phyloP scores from a whole-genome alignment of 2,113 vertebrate genomes.

The Caloenas nicobarica region DNA sequence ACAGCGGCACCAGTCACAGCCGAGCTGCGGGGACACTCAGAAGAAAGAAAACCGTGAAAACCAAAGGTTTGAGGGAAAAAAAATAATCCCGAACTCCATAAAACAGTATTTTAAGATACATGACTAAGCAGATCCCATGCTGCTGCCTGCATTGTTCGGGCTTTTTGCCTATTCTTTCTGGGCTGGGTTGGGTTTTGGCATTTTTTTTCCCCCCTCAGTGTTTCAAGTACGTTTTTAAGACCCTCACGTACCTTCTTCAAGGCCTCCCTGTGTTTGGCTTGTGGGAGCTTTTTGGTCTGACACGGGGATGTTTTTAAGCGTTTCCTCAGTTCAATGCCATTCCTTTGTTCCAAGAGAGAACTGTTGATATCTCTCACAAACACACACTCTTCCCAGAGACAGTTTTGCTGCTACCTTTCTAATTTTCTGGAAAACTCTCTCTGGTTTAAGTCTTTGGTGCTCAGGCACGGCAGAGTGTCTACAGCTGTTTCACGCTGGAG shows the following conservation, averaged over 20 bases:
- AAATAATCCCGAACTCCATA: rapidly evolving
- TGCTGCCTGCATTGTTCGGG: not conserved
- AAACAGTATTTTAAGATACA: rapidly evolving
- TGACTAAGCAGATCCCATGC: not conserved
- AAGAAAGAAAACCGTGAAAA: not conserved
- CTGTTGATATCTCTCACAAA: not conserved
- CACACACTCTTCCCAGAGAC: not conserved
- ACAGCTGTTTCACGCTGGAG: not conserved
- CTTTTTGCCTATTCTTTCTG: not conserved
- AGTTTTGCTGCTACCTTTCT: not conserved
- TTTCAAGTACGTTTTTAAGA: rapidly evolving
- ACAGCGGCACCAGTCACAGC: not conserved
- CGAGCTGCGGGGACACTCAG: not conserved
- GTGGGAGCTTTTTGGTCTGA: not conserved
- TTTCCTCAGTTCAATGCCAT: rapidly evolving
- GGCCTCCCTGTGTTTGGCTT: rapidly evolving
- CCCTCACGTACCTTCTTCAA: not conserved
- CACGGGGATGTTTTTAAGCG: not conserved
- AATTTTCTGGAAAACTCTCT: not conserved
- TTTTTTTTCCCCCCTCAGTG: not conserved
- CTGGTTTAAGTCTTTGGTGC: not conserved
- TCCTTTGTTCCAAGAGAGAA: not conserved
- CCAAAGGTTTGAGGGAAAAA: not conserved
- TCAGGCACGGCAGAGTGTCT: not conserved
- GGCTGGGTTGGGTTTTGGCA: not conserved